These are phyloP conservation scores for Lepus oiostolus DNA, from an alignment of 2,797 vertebrate species.

Conservation along the genomic window DNA sequence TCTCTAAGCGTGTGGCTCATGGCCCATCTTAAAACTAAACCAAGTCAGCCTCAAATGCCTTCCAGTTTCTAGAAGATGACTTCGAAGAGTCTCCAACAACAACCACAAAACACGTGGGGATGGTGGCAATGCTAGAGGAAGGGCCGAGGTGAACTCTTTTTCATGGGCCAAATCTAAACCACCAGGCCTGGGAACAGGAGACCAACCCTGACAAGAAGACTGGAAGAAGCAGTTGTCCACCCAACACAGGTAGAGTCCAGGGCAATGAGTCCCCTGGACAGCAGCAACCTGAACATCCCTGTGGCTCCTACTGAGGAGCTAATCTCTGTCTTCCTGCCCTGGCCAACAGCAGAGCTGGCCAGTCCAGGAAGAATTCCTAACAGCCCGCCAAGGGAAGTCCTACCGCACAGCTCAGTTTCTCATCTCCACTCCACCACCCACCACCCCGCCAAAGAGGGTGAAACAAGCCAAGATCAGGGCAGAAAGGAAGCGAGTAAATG, in stretches of 20 bases:
- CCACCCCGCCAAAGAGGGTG: not conserved
- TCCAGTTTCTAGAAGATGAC: not conserved
- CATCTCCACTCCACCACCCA: not conserved
- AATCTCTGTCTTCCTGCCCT: not conserved
- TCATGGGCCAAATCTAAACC: not conserved
- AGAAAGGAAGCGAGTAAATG: not conserved
- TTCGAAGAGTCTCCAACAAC: not conserved
- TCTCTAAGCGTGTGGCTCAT: not conserved
- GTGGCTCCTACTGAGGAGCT: not conserved
- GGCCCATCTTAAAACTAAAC: slow-evolving; percentile 1
- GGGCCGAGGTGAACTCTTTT: not conserved
- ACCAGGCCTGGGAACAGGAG: not conserved
- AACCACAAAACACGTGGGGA: not conserved
- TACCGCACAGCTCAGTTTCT: not conserved
- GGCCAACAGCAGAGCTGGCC: not conserved
- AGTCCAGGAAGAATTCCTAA: not conserved
- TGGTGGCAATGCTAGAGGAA: not conserved
- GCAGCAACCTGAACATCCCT: not conserved
- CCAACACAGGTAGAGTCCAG: not conserved
- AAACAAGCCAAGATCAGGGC: not conserved
- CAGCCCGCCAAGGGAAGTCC: not conserved
- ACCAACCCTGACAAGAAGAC: not conserved
- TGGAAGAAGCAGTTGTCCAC: not conserved
- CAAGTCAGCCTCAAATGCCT: not conserved
- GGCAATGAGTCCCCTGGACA: not conserved